phyloP scores from a whole-genome alignment of 2,113 vertebrate species.

The Regulus satrapa region DNA sequence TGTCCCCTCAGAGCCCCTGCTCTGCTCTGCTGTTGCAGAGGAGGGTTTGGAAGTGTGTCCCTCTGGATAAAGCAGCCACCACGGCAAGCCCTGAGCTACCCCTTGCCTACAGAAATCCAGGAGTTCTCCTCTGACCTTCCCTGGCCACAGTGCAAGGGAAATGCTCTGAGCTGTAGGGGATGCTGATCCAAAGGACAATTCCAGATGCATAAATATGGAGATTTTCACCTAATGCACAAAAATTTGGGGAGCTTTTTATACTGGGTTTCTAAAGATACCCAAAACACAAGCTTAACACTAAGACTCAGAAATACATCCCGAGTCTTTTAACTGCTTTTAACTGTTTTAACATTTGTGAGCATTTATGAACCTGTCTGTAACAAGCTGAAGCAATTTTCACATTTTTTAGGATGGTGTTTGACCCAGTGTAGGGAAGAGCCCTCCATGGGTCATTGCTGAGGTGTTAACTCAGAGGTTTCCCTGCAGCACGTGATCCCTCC shows the following conservation, averaged over 20 bases:
- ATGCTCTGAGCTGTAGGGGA: fast-evolving
- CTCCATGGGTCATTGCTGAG: neutral
- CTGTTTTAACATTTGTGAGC: neutral
- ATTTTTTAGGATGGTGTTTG: neutral
- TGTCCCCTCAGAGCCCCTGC: neutral
- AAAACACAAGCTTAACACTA: neutral
- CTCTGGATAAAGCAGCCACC: neutral
- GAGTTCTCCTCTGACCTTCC: neutral
- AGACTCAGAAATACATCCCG: neutral
- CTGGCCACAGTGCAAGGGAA: neutral
- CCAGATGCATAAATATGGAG: neutral
- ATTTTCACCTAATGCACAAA: neutral
- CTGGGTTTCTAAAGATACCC: neutral
- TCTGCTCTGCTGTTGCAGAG: neutral
- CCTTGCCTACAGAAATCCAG: neutral
- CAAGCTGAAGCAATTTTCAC: neutral
- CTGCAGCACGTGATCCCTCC: neutral
- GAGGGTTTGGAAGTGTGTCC: neutral
- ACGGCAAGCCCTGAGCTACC: neutral
- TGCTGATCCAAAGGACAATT: neutral
- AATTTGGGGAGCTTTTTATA: neutral
- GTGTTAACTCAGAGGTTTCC: neutral
- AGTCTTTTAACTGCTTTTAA: neutral
- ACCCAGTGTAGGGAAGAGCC: neutral
- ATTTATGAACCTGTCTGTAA: neutral